These are phyloP conservation scores for Thysanoteuthis rhombus DNA, from an alignment of 2,888 invertebrate genomes.

Conservation along the genomic window DNA sequence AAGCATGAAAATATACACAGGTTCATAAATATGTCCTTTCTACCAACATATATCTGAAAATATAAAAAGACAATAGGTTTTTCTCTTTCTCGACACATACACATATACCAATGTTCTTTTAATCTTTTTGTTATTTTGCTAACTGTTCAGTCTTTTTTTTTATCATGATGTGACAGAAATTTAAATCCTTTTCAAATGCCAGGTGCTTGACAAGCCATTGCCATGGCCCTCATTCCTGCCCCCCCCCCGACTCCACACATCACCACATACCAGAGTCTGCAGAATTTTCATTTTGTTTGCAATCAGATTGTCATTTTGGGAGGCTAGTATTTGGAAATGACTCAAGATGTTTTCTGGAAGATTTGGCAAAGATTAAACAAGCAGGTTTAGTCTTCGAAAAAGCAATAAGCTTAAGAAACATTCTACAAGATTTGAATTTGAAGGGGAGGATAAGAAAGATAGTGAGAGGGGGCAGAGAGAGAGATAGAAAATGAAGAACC, in stretches of 20 bases:
- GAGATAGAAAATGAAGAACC: neutral
- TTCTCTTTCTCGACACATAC: neutral
- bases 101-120: neutral
- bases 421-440: neutral
- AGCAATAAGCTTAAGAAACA: neutral
- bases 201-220: neutral
- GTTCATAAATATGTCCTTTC: neutral
- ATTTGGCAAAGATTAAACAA: neutral
- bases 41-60: neutral
- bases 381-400: neutral
- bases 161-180: neutral
- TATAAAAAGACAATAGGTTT: neutral
- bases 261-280: neutral
- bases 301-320: conserved; percentile 12
- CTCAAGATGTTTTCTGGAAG: neutral
- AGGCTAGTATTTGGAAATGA: neutral
- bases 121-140: neutral
- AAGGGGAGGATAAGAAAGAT: neutral
- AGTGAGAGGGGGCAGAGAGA: no score
- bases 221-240: neutral
- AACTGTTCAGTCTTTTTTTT: neutral
- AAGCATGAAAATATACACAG: neutral
- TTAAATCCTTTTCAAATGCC: neutral
- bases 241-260: no score
- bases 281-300: conserved; percentile 12